Evolutionary conservation across 1,140 invertebrate species (phyloP), one percentile per base, ranked within the genome.

Genomic region (Drepana arcuata): DNA sequence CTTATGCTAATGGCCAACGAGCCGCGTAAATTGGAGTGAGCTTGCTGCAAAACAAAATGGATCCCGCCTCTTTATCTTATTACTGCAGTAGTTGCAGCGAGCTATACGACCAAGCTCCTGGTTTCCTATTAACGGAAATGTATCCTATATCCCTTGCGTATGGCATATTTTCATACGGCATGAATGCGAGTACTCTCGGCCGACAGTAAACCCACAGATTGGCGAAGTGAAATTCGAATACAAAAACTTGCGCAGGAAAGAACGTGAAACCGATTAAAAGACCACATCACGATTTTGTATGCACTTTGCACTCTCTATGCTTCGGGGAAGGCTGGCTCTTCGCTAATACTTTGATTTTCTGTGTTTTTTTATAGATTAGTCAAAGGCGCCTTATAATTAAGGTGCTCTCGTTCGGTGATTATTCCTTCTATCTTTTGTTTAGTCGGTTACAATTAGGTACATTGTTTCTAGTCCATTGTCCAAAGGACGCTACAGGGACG

Each of bases 191-290:
- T 27, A 54, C 24, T 57, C 58, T 57, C 43, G 53, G 49, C 46
- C 56, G 48, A 54, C 48, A 53, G 47, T 60, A 63, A 61, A 43
- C 54, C 49, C 52, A 32, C 62, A 75, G 69, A 79, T 79, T 74
- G 71, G 64, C 60, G 62, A 56, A 73, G 64, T 70, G 67, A 82
- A 80, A 77, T 75, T 61, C 66, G 70, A 78, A 78, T 73, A 72
- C 71, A 82, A 82, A 82, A 80, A 77, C 71, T 72, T 69, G 64
- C 71, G 56, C 64, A 67, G 62, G 65, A 73, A 78, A 62, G 63
- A 77, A 78, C 78, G 78, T 82, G 74, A 67, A 78, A 80, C 62
- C 78, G 78, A 82, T 80, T 82, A 82, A 82, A 82, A 75, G 69
- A 63, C 73, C 72, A 66, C 78, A 82, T 82, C 78, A 82, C 78